Percentiles rank a stretch among this genome's conserved stretches.
These are phyloP conservation scores for Chironomus striatipennis DNA, from an alignment of 1,140 invertebrate genomes.

Conservation along the genomic window DNA sequence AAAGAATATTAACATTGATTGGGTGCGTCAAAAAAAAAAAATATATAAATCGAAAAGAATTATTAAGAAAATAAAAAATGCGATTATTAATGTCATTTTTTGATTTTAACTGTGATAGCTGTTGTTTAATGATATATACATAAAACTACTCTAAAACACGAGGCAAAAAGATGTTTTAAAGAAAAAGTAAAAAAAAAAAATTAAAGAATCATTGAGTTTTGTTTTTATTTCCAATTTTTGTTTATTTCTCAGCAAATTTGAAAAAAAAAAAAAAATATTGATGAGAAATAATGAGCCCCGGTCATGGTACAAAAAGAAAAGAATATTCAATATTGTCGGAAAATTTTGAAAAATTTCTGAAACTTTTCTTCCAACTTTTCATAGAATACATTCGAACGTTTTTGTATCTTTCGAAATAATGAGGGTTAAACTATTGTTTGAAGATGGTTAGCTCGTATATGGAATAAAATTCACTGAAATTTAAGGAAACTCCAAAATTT, in stretches of 20 bases:
- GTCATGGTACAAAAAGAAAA: background rate
- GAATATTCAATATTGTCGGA: background rate
- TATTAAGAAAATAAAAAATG: background rate
- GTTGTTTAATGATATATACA: conserved; percentile 5
- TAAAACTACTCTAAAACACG: background rate
- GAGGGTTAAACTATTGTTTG: background rate
- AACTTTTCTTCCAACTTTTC: background rate
- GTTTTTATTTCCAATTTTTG: background rate
- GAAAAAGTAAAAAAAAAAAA: background rate
- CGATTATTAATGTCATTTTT: conserved; percentile 11
- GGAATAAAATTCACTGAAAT: too few relatives aligned
- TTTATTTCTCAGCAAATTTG: background rate
- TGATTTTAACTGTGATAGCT: conserved; percentile 22
- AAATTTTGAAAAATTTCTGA: background rate
- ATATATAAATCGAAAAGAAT: background rate
- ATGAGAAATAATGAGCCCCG: conserved; percentile 12
- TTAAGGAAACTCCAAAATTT: too few relatives aligned
- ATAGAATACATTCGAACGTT: background rate
- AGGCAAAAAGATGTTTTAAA: background rate
- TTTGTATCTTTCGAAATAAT: background rate
- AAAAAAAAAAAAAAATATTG: background rate
- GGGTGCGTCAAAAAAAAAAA: conserved; percentile 1
- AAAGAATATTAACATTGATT: background rate
- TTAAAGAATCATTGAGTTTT: background rate
- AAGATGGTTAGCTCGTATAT: too few relatives aligned